These are phyloP conservation scores for Catharus fuscescens DNA, from an alignment of 2,113 vertebrate species.

Conservation along the genomic window DNA sequence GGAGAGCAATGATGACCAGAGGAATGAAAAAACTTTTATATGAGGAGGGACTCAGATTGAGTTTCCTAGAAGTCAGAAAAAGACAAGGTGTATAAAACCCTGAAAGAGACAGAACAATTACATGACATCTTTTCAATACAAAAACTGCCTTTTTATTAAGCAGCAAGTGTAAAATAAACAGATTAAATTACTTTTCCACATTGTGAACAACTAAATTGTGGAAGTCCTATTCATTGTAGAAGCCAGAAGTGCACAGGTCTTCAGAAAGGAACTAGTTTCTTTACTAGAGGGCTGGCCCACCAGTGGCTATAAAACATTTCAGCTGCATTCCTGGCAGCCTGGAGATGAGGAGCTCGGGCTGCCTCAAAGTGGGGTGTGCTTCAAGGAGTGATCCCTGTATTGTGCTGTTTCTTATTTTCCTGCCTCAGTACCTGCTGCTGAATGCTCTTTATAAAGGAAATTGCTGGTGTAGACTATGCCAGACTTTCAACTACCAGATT, in stretches of 20 bases:
- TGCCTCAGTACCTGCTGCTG: not conserved
- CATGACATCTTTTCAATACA: not conserved
- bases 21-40: not conserved
- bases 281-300: not conserved
- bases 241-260: not conserved
- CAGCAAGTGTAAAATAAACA: not conserved
- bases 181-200: not conserved
- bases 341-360: not conserved
- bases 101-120: not conserved
- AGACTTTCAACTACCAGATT: not conserved
- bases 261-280: not conserved
- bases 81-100: not conserved
- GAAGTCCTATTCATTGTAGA: not conserved
- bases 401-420: not conserved
- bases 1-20: not conserved
- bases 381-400: not conserved
- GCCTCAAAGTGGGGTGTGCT: not conserved
- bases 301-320: not conserved
- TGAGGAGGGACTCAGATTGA: not conserved
- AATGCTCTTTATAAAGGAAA: not conserved
- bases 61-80: not conserved
- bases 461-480: not conserved
- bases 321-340: not conserved
- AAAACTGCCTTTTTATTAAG: not conserved
- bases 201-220: not conserved